A percentile compares a stretch with the other conserved stretches of the same genome.
Conservation (phyloP, 2,113 vertebrate genomes). For the Rhea pennata region DNA sequence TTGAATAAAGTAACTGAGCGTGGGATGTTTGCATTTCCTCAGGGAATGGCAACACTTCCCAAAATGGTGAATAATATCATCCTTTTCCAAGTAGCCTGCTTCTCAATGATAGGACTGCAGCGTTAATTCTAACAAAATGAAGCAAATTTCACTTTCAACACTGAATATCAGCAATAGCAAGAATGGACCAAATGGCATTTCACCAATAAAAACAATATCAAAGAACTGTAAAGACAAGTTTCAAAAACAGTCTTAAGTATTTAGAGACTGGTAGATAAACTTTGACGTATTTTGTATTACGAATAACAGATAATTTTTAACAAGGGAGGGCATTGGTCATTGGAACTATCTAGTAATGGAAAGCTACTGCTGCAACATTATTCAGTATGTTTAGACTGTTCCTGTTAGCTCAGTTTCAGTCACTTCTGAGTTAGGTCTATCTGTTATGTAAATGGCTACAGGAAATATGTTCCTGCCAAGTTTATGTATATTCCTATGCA, state of each 20-base stretch:
- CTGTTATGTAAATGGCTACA: neutral
- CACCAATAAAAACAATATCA: neutral
- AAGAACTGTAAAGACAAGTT: neutral
- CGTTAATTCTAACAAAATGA: neutral
- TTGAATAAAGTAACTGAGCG: slow-evolving; percentile 44
- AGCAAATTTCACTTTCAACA: neutral
- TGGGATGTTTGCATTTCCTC: slow-evolving; percentile 25
- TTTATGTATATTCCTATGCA: neutral
- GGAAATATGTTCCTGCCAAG: neutral
- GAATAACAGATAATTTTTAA: neutral
- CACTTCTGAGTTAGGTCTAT: neutral
- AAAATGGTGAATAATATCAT: slow-evolving; percentile 1
- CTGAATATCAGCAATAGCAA: neutral
- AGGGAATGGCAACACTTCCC: slow-evolving; percentile 1
- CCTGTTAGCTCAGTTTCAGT: neutral
- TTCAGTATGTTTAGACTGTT: neutral
- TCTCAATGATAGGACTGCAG: neutral
- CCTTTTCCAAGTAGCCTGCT: neutral
- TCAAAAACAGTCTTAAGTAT: neutral
- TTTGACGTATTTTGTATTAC: neutral
- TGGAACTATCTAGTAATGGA: neutral
- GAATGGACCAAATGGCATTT: neutral
- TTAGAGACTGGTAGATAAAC: neutral
- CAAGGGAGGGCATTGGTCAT: neutral
- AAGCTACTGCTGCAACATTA: neutral